These are phyloP conservation scores for Xyliphius kryptos DNA, from an alignment of 2,113 vertebrate species.

Conservation along the genomic window DNA sequence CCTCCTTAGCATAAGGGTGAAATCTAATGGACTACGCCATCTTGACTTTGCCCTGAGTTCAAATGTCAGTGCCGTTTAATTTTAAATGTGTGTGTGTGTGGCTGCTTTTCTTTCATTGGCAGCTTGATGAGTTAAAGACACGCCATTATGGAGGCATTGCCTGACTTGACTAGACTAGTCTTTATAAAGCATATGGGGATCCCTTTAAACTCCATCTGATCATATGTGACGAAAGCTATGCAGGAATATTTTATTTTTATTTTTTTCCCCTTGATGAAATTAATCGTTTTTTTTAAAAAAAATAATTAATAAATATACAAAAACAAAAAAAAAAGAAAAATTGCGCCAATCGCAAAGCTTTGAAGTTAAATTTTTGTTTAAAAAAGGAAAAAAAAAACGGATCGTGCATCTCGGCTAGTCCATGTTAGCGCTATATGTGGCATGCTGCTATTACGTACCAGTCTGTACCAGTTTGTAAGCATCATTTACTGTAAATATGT, in stretches of 20 bases:
- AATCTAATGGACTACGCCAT: slow-evolving; percentile 8
- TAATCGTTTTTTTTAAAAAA: no score
- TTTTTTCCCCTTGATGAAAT: no score
- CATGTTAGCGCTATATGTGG: slow-evolving; percentile 34
- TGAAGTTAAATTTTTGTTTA: no score
- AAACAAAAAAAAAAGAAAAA: no score
- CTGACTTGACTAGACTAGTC: no score
- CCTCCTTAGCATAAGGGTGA: slow-evolving; percentile 5
- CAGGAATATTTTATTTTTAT: slow-evolving; percentile 29
- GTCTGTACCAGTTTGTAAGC: slow-evolving; percentile 31
- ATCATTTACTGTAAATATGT: no score
- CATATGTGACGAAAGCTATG: slow-evolving; percentile 39
- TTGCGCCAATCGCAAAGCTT: no score
- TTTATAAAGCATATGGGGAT: no score
- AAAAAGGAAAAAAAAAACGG: no score
- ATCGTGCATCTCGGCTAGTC: slow-evolving; percentile 24
- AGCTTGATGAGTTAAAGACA: not conserved
- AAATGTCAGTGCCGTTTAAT: not conserved
- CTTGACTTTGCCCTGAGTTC: not conserved
- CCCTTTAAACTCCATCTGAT: no score
- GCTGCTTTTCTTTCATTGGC: slow-evolving; percentile 5
- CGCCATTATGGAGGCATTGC: no score
- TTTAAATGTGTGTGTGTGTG: slow-evolving; percentile 24
- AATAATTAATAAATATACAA: no score
- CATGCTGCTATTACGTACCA: slow-evolving; percentile 42